Evolutionary conservation across 2,797 vertebrate genomes (phyloP).

Genomic region (Aphelocoma californica): DNA sequence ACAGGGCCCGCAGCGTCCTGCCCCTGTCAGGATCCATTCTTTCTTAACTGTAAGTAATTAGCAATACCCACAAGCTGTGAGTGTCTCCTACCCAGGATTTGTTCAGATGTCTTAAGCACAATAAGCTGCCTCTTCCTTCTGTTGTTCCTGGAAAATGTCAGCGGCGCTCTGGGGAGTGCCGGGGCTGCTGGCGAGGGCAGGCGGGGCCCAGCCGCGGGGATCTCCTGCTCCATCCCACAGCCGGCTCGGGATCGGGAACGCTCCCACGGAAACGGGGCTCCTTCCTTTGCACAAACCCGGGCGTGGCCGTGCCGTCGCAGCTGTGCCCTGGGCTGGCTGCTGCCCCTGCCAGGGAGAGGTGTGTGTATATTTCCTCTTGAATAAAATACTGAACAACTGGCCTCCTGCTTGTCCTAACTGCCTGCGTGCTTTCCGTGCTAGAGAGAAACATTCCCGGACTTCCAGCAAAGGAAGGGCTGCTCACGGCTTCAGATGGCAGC

Average conservation of each 20-base stretch:
- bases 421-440: background rate
- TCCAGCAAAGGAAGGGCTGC: background rate
- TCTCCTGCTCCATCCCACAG: constrained; percentile 14
- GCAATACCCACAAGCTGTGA: constrained; percentile 65
- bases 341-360: constrained; percentile 13
- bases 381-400: constrained; percentile 49
- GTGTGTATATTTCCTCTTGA: constrained; percentile 51
- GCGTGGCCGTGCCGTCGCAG: background rate
- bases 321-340: background rate
- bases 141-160: background rate
- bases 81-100: constrained; percentile 64
- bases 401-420: background rate
- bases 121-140: constrained; percentile 56
- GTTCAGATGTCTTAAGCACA: constrained; percentile 76
- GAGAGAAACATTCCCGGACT: background rate
- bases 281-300: constrained; percentile 66
- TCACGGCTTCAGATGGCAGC: background rate
- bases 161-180: background rate
- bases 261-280: constrained; percentile 30
- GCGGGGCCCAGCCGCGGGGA: constrained; percentile 20
- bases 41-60: constrained; percentile 60
- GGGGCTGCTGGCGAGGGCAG: background rate
- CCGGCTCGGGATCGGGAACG: constrained; percentile 43
- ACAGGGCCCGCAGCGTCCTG: background rate
- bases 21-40: background rate